Evolutionary conservation across 2,113 vertebrate species (phyloP), one percentile per base, ranked within the genome.

Genomic region (Upupa epops): DNA sequence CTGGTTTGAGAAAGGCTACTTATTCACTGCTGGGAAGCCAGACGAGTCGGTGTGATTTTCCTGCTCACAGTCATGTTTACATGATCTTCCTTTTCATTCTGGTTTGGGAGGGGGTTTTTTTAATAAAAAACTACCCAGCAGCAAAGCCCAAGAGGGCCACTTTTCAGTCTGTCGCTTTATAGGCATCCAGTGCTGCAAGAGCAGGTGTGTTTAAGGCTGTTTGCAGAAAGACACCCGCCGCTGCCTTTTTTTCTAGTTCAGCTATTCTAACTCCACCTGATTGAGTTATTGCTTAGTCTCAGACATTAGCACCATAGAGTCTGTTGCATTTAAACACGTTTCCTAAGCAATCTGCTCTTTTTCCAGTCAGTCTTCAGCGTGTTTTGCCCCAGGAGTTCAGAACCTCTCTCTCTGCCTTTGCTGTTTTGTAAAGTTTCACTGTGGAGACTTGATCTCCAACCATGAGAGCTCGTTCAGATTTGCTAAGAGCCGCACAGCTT

Each of bases 381-480:
- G 55, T 82, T 93, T 96, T 87, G 37, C 25, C 73, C 52, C 48
- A 45, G 55, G 54, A 82, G 52, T 68, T 79, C 31, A 56, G 74
- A 64, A 65, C 64, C 45, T 83, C 37, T 55, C n/a, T 85, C 79
- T 94, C 63, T 4, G 32, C 61, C 55, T 88, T 83, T 81, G 14
- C 71, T 1, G 2, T 91, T 92, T 77, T 42, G 54, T 71, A 82
- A 76, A 3, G 6, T 89, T 92, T 92, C 45, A 13, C n/a, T 71
- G 82, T 0, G 0, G 55, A 80, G 74, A 51, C 65, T 90, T 83
- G 64, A 74, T 95, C 72, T 87, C 78, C 79, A 83, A 19, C 72
- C 82, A 83, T 46, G 87, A 91, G 83, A 93, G 54, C 68, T 78
- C 61, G 91, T 86, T 89, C 59, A 86, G 70, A 66, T 89, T 90